A percentile compares a stretch with the other conserved stretches of the same genome.
phyloP scores from a whole-genome alignment of 2,888 invertebrate genomes.

The Drosophila stalkeri region DNA sequence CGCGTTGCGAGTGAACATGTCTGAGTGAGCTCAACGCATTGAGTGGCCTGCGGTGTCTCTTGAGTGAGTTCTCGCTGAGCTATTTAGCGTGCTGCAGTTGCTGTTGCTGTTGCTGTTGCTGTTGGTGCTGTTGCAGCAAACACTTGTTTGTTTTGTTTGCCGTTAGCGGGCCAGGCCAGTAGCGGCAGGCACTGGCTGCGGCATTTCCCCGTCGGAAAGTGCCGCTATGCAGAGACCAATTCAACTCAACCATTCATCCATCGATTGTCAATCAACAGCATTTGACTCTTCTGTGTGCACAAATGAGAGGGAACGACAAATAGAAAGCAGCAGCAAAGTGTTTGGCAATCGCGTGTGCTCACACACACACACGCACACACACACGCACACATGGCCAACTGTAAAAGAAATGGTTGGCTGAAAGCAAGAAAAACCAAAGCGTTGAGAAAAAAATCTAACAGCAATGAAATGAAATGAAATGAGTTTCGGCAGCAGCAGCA shows the following conservation, averaged over 20 bases:
- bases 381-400: conserved; percentile 48
- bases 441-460: conserved; percentile 52
- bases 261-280: conserved; percentile 81
- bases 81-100: conserved; percentile 17
- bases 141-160: conserved; percentile 58
- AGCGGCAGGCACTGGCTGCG: conserved; percentile 13
- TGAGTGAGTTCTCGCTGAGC: conserved; percentile 24
- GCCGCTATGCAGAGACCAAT: neutral
- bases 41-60: conserved; percentile 15
- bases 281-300: conserved; percentile 68
- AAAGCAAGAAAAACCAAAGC: conserved; percentile 48
- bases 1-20: conserved; percentile 16
- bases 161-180: conserved; percentile 10
- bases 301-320: conserved; percentile 67
- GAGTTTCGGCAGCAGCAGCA: conserved; percentile 54
- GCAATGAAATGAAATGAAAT: conserved; percentile 65
- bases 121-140: conserved; percentile 46
- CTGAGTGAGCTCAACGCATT: conserved; percentile 31
- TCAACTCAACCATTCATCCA: conserved; percentile 48
- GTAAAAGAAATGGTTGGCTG: conserved; percentile 67
- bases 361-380: conserved; percentile 25
- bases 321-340: conserved; percentile 38
- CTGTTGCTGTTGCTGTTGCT: neutral
- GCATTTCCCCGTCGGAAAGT: conserved; percentile 43
- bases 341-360: conserved; percentile 45